Evolutionary conservation across 2,797 vertebrate genomes (phyloP).

Genomic region (Poeciliopsis paucimaculata): DNA sequence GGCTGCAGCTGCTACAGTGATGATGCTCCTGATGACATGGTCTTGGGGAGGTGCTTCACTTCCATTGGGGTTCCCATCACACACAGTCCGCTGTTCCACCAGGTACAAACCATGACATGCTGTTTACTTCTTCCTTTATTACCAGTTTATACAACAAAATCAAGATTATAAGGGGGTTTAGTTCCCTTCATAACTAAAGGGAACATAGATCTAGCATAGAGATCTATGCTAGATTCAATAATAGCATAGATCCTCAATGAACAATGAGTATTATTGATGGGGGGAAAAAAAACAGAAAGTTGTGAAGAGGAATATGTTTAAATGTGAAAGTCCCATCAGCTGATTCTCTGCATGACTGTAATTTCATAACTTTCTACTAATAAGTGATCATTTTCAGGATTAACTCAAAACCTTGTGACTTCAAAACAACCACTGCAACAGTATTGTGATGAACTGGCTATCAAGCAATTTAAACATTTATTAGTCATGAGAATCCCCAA

Average conservation of each 20-base stretch:
- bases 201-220: no score
- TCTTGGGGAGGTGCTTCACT: slow-evolving; percentile 91
- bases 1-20: slow-evolving; percentile 88
- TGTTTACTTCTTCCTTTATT: background rate
- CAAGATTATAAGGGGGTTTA: background rate
- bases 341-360: background rate
- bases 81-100: slow-evolving; percentile 93
- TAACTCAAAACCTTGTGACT: background rate
- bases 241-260: background rate
- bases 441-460: background rate
- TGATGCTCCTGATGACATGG: slow-evolving; percentile 94
- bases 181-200: no score
- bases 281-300: background rate
- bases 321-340: slow-evolving; percentile 3
- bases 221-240: background rate
- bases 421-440: background rate
- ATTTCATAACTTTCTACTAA: background rate
- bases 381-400: background rate
- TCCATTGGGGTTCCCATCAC: slow-evolving; percentile 86
- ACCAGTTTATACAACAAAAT: background rate
- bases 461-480: background rate
- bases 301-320: background rate
- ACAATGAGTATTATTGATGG: no score
- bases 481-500: background rate
- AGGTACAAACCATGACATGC: slow-evolving; percentile 76